phyloP scores from a whole-genome alignment of 2,797 vertebrate species.

The Rousettus madagascariensis region DNA sequence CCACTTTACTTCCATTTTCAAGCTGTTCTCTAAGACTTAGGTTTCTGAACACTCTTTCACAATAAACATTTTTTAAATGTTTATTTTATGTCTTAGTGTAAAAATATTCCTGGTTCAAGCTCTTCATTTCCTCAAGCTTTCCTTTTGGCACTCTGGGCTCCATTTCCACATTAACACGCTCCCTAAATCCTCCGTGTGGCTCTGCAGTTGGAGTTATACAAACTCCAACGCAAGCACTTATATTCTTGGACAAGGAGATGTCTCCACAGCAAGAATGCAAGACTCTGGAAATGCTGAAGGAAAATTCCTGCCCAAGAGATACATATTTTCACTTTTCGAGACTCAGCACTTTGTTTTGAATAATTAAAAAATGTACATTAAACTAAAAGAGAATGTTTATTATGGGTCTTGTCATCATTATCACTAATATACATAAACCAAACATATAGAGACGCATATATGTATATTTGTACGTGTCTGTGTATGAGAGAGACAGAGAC shows the following conservation, averaged over 20 bases:
- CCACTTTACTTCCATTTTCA: slow-evolving; percentile 75
- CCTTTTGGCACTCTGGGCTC: slow-evolving; percentile 77
- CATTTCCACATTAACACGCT: slow-evolving; percentile 81
- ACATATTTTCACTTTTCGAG: slow-evolving; percentile 72
- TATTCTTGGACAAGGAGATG: slow-evolving; percentile 80
- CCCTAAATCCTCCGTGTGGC: slow-evolving; percentile 72
- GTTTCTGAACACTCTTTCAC: slow-evolving; percentile 81
- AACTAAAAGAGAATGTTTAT: slow-evolving; percentile 25
- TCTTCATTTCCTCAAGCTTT: slow-evolving; percentile 82
- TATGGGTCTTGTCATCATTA: background rate
- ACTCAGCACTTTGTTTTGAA: slow-evolving; percentile 36
- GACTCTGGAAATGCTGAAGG: slow-evolving; percentile 75
- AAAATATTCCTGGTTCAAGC: slow-evolving; percentile 83
- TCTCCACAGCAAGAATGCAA: slow-evolving; percentile 81
- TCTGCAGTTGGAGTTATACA: slow-evolving; percentile 75
- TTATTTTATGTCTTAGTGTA: slow-evolving; percentile 86
- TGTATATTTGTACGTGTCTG: background rate
- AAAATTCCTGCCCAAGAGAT: slow-evolving; percentile 79
- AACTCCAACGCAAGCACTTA: slow-evolving; percentile 81
- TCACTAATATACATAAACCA: background rate
- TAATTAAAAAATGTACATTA: slow-evolving; percentile 63
- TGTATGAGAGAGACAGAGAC: background rate
- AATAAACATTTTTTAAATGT: slow-evolving; percentile 85
- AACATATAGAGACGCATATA: background rate
- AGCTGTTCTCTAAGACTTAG: slow-evolving; percentile 76